Evolutionary conservation across 2,797 vertebrate species (phyloP), one percentile per base, ranked within the genome.

Genomic region (Cyprinodon diabolis): DNA sequence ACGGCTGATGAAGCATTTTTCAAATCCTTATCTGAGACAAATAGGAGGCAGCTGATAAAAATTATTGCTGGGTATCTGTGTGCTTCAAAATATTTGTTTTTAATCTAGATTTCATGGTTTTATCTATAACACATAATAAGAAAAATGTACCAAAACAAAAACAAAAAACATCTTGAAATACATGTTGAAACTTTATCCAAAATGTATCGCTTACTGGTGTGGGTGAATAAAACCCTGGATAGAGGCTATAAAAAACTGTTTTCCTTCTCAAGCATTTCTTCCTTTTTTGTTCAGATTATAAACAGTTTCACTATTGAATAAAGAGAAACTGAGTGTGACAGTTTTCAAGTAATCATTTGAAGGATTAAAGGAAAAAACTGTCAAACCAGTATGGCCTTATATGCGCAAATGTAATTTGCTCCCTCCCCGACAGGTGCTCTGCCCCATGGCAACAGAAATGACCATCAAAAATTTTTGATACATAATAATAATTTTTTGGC

Each of bases 41-140:
- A 90, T 79, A 83, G 80, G 66, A 85, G 78, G 80, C 87, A 91
- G 88, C 85, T 93, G 91, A 92, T 66, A 86, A 78, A 81, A 78
- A 91, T 92, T 85, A 87, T 84, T 75, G 76, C 74, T 79, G 75
- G 78, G 84, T 87, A 74, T 78, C 68, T 75, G 73, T 84, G 52
- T 43, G 23, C 35, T 69, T 45, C 68, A 25, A 72, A 80, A 77
- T 62, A 68, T 76, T 81, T 52, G 73, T 81, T 76, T 80, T 68
- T 74, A 56, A 67, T 78, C 87, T 52, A 73, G 77, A 74, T 84
- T 75, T 85, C 56, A 72, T 78, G 71, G 72, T 75, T 78, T 55
- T 14, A 48, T 51, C 74, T 79, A 15, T 75, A 73, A 77, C 68
- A 77, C 21, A 2, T 14, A 78, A 76, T 69, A 72, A 69, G 80